Base-by-base conservation (phyloP, 2,113 vertebrate genomes). In the Aix galericulata region DNA sequence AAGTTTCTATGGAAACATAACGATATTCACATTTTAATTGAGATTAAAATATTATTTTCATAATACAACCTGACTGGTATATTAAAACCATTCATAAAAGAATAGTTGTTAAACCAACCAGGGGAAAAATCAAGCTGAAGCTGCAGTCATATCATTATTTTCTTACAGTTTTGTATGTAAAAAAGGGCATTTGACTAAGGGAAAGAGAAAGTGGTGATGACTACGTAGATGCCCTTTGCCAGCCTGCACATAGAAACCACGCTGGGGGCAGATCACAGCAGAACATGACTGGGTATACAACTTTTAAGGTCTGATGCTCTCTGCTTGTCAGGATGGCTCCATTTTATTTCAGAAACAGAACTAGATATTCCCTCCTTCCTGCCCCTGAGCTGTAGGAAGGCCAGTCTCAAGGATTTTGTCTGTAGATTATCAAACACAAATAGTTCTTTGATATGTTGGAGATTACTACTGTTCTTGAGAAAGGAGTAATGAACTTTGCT, bases 211-310 rank as follows among this genome's bases (percentile, higher is more conserved):
- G 31, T 5, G 31, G 7, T 86, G 44, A 93, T 67, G 52, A 60
- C 44, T 60, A 7, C 0, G 0, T 62, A 5, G 0, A 0, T 74
- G 40, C 44, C 23, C n/a, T 72, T 73, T 79, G 34, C 40, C 44
- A 77, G 50, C 46, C 42, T 3, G 2, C 31, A 22, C 13, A n/a
- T 73, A 56, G 55, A 91, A 94, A 74, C 4, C n/a, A 16, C 2
- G 2, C 75, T 64, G 55, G 42, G 36, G 48, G 29, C 52, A 88
- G 78, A 60, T 38, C 1, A 1, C 55, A 68, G 36, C 5, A 60
- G 67, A 77, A 63, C 23, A 32, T 59, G 50, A 71, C 14, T 40
- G 52, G 66, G 13, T 29, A 34, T 63, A 42, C 32, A 25, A 46
- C 50, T 67, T 83, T 74, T 44, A 46, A 50, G 36, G 46, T 9